These are phyloP conservation scores for Habropoda laboriosa DNA, from an alignment of 1,140 invertebrate species.

Conservation along the genomic window DNA sequence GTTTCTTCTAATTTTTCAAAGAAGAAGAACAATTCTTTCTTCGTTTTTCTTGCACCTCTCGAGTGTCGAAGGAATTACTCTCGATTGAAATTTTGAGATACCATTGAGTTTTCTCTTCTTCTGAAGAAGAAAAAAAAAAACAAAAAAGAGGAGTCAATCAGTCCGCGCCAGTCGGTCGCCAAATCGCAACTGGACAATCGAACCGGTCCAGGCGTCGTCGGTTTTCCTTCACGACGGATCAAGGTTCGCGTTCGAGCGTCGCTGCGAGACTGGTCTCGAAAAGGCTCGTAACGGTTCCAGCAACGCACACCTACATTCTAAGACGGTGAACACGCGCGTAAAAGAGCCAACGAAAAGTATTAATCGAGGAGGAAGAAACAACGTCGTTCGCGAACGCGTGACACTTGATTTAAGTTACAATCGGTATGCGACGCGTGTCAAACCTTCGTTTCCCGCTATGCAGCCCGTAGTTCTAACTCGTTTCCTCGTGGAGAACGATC, in stretches of 20 bases:
- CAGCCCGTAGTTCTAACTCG: background rate
- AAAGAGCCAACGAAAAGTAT: conserved; percentile 20
- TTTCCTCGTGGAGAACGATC: background rate
- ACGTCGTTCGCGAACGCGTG: conserved; percentile 24
- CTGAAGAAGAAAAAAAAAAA: too few relatives aligned
- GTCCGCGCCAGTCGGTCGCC: background rate
- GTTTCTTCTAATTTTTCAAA: too few relatives aligned
- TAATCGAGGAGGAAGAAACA: conserved; percentile 26
- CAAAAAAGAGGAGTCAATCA: too few relatives aligned
- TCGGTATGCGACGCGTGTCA: conserved; percentile 49
- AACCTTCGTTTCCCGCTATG: conserved; percentile 42
- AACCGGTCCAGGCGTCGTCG: conserved; percentile 17
- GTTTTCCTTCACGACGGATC: conserved; percentile 41
- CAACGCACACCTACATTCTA: conserved; percentile 52
- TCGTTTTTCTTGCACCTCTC: too few relatives aligned
- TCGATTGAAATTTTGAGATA: too few relatives aligned
- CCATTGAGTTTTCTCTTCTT: too few relatives aligned
- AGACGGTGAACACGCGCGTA: conserved; percentile 37
- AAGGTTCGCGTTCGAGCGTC: conserved; percentile 66
- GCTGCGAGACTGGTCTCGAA: conserved; percentile 73
- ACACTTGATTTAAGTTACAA: conserved; percentile 49
- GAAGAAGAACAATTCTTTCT: too few relatives aligned
- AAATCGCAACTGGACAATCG: conserved; percentile 8
- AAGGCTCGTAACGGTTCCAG: conserved; percentile 74
- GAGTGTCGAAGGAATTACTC: too few relatives aligned